Evolutionary conservation across 2,113 vertebrate species (phyloP).

Genomic region (Seriola dumerili): DNA sequence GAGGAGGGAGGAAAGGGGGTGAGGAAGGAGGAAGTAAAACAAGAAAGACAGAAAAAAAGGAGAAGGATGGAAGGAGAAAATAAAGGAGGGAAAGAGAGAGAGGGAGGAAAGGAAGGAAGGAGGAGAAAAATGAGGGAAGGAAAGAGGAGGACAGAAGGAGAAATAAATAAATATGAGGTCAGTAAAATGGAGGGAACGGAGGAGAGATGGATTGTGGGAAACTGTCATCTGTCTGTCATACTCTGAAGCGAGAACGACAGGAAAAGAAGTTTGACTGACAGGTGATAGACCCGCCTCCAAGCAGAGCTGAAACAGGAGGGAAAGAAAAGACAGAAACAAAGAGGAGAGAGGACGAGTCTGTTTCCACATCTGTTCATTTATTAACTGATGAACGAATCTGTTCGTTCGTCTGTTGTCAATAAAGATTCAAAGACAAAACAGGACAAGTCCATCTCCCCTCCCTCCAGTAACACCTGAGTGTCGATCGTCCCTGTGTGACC

Average conservation of each 20-base stretch:
- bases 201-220: slow-evolving; percentile 13
- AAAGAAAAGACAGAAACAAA: background rate
- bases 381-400: too few species aligned
- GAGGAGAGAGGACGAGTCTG: too few species aligned
- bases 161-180: background rate
- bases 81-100: background rate
- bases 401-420: too few species aligned
- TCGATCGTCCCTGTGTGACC: background rate
- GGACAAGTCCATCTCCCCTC: too few species aligned
- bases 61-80: too few species aligned
- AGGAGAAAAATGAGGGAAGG: background rate
- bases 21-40: background rate
- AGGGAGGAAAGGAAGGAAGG: too few species aligned
- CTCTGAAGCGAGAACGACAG: background rate
- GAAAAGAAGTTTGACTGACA: slow-evolving; percentile 6
- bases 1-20: too few species aligned
- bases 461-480: background rate
- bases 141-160: background rate
- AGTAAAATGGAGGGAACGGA: background rate
- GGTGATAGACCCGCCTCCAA: slow-evolving; percentile 15
- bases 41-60: too few species aligned
- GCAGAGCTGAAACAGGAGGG: background rate
- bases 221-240: slow-evolving; percentile 19
- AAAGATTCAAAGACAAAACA: too few species aligned
- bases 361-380: too few species aligned